Evolutionary conservation across 2,797 vertebrate genomes (phyloP), one percentile per base, ranked within the genome.

Genomic region (Acipenser transmontanus): DNA sequence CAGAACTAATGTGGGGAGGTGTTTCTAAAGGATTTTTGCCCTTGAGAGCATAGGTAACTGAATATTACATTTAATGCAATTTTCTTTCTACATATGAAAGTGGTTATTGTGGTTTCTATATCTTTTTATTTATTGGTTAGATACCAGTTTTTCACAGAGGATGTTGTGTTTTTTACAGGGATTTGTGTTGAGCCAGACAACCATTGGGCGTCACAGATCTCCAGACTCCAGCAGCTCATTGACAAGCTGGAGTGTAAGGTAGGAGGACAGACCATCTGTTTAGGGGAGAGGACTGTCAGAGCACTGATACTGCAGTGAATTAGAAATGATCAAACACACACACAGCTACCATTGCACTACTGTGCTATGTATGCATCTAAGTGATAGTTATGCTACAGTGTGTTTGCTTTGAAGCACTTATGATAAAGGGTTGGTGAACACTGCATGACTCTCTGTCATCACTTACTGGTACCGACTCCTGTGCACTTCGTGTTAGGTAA

Each of bases 221-320:
- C 89, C 77, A 89, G 92, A 71, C 91, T 98, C 59, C 95, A 98
- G 82, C 92, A 93, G 66, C 92, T 98, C 71, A 88, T 99, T 7
- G 92, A 96, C 77, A 96, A 98, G 76, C 84, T 98, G 59, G 95
- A 98, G 84, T 92, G 88, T 81, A 93, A 95, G 92, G 97, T 99
- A 77, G 51, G 63, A 1, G 82, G 13, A 47, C 49, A 17, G 7
- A 1, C 14, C 6, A 34, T 65, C 50, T 49, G 47, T 7, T 47
- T 62, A 5, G 10, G 34, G 20, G 47, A 48, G 20, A 62, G 61
- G 7, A n/a, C 1, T 47, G 47, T 1, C 8, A 47, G 8, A 62
- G 11, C 7, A 47, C n/a, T 12, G 47, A 62, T 47, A 47, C 9
- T 6, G 20, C 20, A 6, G 17, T 62, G 17, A 34, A 9, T 62